A percentile compares a stretch with the other conserved stretches of the same genome.
phyloP scores from a whole-genome alignment of 2,888 invertebrate genomes.

The Drosophila planitibia region DNA sequence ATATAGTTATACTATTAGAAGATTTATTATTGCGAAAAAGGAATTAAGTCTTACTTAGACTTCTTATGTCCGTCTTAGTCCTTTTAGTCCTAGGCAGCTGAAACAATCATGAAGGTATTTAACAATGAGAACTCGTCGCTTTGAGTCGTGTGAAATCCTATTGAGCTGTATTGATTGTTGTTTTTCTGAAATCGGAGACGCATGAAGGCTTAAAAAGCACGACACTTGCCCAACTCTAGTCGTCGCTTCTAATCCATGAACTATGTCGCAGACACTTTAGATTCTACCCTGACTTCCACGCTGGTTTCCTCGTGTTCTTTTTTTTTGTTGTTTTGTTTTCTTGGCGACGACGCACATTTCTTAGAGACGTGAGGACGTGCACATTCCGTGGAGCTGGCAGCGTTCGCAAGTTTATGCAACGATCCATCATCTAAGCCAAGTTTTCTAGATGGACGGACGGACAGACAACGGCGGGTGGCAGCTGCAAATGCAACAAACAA shows the following conservation, averaged over 20 bases:
- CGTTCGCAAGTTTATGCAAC: conserved; percentile 69
- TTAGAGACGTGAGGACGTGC: conserved; percentile 49
- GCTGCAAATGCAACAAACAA: conserved; percentile 50
- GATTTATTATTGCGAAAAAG: neutral
- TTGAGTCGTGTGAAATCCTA: neutral
- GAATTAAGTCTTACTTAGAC: accelerated
- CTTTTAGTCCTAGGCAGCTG: neutral
- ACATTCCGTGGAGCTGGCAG: conserved; percentile 46
- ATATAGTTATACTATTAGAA: neutral
- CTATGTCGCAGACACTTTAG: conserved; percentile 48
- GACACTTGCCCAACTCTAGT: neutral
- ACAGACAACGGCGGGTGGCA: conserved; percentile 60
- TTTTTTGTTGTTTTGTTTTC: neutral
- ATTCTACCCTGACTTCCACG: conserved; percentile 5
- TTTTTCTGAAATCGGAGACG: neutral
- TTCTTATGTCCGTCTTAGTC: neutral
- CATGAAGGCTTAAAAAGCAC: neutral
- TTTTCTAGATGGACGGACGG: conserved; percentile 13
- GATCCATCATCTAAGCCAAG: conserved; percentile 70
- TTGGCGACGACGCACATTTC: conserved; percentile 54
- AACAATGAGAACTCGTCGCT: neutral
- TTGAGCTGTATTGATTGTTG: neutral
- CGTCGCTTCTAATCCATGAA: conserved; percentile 50
- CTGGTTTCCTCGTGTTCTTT: neutral
- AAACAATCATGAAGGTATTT: neutral